These are phyloP conservation scores for Jaculus jaculus DNA, from an alignment of 2,113 vertebrate genomes.

Conservation along the genomic window DNA sequence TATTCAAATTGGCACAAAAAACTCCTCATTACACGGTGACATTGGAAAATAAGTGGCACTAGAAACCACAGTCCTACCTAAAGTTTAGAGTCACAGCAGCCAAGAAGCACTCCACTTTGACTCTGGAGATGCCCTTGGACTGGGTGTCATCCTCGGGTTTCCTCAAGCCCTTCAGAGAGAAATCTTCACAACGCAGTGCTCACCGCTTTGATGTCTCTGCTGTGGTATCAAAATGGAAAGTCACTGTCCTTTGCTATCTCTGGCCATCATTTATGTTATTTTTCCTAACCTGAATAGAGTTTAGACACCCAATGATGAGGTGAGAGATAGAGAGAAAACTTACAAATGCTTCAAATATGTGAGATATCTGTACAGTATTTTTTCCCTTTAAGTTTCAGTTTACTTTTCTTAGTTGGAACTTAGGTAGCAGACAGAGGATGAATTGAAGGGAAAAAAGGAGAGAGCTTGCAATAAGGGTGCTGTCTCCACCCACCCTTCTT, in stretches of 20 bases:
- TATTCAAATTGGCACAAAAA: neutral
- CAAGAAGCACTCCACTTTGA: neutral
- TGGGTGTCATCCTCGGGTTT: neutral
- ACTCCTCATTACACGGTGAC: neutral
- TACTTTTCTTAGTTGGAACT: neutral
- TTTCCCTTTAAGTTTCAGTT: neutral
- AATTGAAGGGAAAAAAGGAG: neutral
- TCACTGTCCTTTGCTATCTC: neutral
- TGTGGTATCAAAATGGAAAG: neutral
- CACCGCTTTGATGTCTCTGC: neutral
- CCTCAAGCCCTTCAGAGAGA: neutral
- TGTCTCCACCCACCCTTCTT: accelerated
- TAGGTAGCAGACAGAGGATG: neutral
- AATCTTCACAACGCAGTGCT: neutral
- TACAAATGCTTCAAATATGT: neutral
- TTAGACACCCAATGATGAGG: neutral
- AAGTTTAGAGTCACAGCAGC: neutral
- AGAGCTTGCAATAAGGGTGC: neutral
- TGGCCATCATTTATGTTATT: neutral
- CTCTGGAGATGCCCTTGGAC: neutral
- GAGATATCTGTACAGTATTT: neutral
- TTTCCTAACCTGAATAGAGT: conserved; percentile 18
- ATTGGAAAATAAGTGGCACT: neutral
- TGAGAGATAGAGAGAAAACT: neutral
- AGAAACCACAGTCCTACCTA: neutral